Evolutionary conservation across 2,113 vertebrate species (phyloP), one percentile per base, ranked within the genome.

Genomic region (Chlamydotis undulata): DNA sequence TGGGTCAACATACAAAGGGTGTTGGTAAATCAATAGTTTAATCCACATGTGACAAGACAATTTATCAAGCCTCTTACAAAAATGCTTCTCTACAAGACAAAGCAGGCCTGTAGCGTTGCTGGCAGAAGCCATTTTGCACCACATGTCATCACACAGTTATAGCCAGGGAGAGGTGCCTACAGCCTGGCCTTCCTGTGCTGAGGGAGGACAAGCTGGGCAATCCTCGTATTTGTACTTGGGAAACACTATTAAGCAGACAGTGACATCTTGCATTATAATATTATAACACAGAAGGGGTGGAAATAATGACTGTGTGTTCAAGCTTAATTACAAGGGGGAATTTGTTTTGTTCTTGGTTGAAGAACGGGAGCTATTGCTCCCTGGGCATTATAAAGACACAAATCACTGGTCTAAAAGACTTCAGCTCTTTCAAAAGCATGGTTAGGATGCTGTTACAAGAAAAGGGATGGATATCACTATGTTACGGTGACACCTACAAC

Each of bases 11-110:
- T 94, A 96, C 84, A 94, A 96, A 97, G 83, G 68, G 74, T 96
- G 96, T 97, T 97, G 93, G 96, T 98, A 98, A 98, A 98, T 98
- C 98, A 98, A 97, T 98, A 97, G 98, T 97, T 97, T 96, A 98
- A 96, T 98, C 89, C 95, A 94, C 94, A 75, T 67, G 96, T 97
- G 97, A 97, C 96, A 96, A 96, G 94, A 89, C 97, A 95, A 96
- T 98, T 98, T 96, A 98, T 98, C 98, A 98, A 97, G 92, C 85
- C 90, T 94, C 83, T 94, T 91, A 39, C 69, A 91, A 91, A 94
- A 90, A 50, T 77, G 74, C 87, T 95, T 92, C 94, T 96, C 92
- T 90, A 70, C 18, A 43, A 92, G 97, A 97, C 96, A 98, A 97
- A 97, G 94, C 61, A 88, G 61, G 49, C 94, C 83, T 83, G 53